A percentile compares a stretch with the other conserved stretches of the same genome.
Conservation (phyloP, 2,797 vertebrate species). For the Hippocampus kuda region DNA sequence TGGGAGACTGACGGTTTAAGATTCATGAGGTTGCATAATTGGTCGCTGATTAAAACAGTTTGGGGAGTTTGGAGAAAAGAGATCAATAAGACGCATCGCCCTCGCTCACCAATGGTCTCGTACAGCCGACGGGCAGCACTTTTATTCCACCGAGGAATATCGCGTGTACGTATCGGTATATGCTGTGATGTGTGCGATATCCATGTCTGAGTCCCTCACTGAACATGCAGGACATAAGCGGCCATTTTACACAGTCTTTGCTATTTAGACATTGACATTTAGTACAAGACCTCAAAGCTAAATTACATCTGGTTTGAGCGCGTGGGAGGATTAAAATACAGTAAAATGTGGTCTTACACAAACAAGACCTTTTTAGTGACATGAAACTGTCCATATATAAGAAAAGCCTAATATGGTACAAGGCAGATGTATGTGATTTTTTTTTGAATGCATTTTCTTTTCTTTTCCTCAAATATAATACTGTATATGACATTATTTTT, state of each 20-base stretch:
- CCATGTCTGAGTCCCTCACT: neutral
- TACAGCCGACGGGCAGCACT: constrained; percentile 1
- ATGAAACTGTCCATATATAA: too few relatives aligned
- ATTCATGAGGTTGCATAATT: constrained; percentile 51
- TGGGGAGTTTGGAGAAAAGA: constrained; percentile 21
- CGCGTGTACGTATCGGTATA: neutral
- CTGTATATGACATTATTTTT: too few relatives aligned
- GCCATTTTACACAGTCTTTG: neutral
- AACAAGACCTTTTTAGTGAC: too few relatives aligned
- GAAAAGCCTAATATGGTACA: too few relatives aligned
- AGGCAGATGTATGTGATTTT: too few relatives aligned
- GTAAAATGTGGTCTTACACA: too few relatives aligned
- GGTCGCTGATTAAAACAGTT: constrained; percentile 39
- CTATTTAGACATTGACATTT: neutral
- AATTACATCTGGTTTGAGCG: too few relatives aligned
- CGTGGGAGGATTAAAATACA: too few relatives aligned
- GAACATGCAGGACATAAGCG: neutral
- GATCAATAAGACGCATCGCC: constrained; percentile 36
- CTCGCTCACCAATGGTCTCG: constrained; percentile 19
- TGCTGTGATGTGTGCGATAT: neutral
- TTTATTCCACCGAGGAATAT: neutral
- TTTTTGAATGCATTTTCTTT: too few relatives aligned
- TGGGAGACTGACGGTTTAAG: constrained; percentile 39
- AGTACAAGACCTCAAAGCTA: neutral
- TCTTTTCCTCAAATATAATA: too few relatives aligned